Conservation (phyloP, 2,797 vertebrate species). For the Paguma larvata region DNA sequence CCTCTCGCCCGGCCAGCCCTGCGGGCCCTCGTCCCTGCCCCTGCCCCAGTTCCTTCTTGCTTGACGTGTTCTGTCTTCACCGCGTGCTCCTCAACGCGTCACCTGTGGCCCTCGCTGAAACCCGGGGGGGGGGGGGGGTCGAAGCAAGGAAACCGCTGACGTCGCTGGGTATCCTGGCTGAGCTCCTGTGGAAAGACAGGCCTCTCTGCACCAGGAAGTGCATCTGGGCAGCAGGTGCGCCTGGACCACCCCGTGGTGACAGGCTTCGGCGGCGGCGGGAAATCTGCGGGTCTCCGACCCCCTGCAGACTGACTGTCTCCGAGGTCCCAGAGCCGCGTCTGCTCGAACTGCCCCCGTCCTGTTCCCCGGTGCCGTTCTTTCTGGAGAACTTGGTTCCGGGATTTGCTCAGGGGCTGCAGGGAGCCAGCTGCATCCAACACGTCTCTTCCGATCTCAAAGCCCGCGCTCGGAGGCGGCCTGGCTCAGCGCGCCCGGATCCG, state of each 20-base stretch:
- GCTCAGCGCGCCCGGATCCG: accelerated
- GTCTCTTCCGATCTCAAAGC: not conserved
- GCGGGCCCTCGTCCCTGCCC: not conserved
- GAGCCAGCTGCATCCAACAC: not conserved
- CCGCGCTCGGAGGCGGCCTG: not conserved
- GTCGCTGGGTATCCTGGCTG: accelerated
- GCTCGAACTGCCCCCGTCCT: not conserved
- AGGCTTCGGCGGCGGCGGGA: accelerated
- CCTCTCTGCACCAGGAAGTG: not conserved
- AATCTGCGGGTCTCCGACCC: accelerated
- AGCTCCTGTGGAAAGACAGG: not conserved
- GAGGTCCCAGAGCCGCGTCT: not conserved
- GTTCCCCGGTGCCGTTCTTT: accelerated
- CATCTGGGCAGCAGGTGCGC: accelerated
- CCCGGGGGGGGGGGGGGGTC: accelerated
- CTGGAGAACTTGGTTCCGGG: not conserved
- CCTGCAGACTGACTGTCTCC: accelerated
- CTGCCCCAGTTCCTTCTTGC: not conserved
- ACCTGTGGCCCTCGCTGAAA: not conserved
- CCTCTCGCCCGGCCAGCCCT: not conserved
- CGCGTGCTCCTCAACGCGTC: accelerated
- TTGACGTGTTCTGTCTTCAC: accelerated
- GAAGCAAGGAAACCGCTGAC: too few relatives aligned
- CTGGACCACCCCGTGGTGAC: accelerated
- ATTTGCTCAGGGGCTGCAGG: accelerated